Evolutionary conservation across 1,140 invertebrate species (phyloP).

Genomic region (Penaeus vannamei): DNA sequence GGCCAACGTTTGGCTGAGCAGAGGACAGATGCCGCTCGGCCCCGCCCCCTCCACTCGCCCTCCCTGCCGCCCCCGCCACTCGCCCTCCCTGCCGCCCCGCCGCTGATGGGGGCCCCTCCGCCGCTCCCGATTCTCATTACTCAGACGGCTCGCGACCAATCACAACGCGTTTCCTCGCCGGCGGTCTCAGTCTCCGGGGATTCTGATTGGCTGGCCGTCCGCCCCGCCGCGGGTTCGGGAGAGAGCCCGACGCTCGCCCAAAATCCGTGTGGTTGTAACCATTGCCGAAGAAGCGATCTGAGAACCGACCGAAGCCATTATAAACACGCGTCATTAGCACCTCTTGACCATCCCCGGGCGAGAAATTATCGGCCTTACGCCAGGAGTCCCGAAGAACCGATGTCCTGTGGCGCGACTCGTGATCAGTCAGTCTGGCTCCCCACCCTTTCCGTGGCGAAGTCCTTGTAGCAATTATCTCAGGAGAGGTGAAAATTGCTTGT

Average conservation of each 20-base stretch:
- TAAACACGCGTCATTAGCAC: constrained; percentile 59
- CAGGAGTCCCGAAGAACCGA: not conserved
- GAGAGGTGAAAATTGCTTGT: constrained; percentile 51
- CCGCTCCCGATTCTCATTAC: not conserved
- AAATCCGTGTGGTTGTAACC: constrained; percentile 36
- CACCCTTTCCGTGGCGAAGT: constrained; percentile 45
- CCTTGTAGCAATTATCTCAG: constrained; percentile 57
- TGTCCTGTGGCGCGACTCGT: not conserved
- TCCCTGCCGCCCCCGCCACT: constrained; percentile 21
- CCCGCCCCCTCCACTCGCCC: constrained; percentile 41
- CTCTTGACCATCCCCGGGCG: constrained; percentile 22
- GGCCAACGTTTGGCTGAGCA: not conserved
- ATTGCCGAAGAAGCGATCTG: constrained; percentile 35
- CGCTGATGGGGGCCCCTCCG: constrained; percentile 23
- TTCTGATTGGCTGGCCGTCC: constrained; percentile 17
- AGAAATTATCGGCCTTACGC: constrained; percentile 29
- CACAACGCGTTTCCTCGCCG: not conserved
- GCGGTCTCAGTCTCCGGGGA: not conserved
- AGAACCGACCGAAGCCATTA: constrained; percentile 50
- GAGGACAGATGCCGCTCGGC: not conserved
- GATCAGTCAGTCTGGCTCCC: constrained; percentile 49
- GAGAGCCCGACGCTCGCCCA: not conserved
- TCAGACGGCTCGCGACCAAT: not conserved
- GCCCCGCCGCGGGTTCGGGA: not conserved
- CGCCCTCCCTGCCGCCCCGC: constrained; percentile 7